Percentiles rank a stretch among this genome's conserved stretches.
These are phyloP conservation scores for Hyperoplus immaculatus DNA, from an alignment of 2,797 vertebrate genomes.

Conservation along the genomic window DNA sequence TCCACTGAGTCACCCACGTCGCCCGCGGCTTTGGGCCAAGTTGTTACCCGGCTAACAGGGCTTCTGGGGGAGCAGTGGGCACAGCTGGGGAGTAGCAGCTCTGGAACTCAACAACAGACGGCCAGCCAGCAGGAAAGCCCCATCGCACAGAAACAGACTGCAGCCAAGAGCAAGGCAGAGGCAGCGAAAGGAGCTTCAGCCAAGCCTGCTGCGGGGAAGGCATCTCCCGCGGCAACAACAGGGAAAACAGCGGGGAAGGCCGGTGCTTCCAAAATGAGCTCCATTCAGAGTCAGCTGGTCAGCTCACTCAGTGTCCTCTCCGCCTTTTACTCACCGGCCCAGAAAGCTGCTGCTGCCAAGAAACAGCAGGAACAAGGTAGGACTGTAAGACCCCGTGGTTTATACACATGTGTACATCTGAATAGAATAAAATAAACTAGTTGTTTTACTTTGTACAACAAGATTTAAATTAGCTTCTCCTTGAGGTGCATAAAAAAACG, in stretches of 20 bases:
- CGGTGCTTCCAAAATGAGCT: conserved; percentile 94
- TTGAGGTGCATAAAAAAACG: no score
- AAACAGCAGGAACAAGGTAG: conserved; percentile 87
- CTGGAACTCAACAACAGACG: conserved; percentile 77
- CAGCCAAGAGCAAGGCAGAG: conserved; percentile 75
- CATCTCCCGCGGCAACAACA: conserved; percentile 59
- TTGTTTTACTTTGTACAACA: no score
- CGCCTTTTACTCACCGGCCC: conserved; percentile 92
- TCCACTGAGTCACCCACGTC: conserved; percentile 81
- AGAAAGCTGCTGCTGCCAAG: conserved; percentile 82
- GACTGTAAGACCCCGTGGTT: conserved; percentile 25
- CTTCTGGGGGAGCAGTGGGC: conserved; percentile 97
- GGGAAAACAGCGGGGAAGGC: conserved; percentile 82
- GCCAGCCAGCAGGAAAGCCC: conserved; percentile 87
- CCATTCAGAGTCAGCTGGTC: conserved; percentile 96
- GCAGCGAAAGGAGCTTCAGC: conserved; percentile 71
- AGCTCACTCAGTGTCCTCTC: conserved; percentile 96
- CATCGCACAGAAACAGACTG: conserved; percentile 83
- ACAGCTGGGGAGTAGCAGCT: conserved; percentile 88
- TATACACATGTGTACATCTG: conserved; percentile 21
- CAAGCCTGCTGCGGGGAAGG: conserved; percentile 73
- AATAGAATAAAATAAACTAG: no score
- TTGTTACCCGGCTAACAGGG: conserved; percentile 95
- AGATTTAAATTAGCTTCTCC: no score
- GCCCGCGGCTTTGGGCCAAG: conserved; percentile 92